Base-by-base conservation (phyloP, 2,113 vertebrate species). In the Mola mola region DNA sequence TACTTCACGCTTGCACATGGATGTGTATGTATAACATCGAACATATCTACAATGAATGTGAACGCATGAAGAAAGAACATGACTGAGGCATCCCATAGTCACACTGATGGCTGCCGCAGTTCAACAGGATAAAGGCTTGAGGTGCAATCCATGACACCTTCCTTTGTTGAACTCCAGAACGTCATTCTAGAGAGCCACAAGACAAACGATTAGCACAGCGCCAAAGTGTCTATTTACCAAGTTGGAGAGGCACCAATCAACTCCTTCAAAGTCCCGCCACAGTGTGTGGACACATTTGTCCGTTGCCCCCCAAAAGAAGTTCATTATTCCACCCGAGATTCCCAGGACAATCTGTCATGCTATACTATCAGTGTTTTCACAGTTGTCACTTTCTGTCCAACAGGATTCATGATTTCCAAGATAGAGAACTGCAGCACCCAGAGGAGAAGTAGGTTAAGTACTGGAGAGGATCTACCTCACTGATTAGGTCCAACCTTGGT, bases 401-500 rank as follows among this genome's bases (percentile, higher is more conserved):
- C 57, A 69, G 63, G 81, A 71, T 68, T 60, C 16, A 49, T 52
- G 62, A 72, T 92, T 87, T 90, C 90, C 60, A 92, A 91, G 86
- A 90, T 89, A 91, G 92, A 92, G 86, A 91, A 91, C 81, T 87
- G 90, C 92, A 93, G 93, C 90, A 90, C 91, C 93, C 92, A 93
- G 91, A 88, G 87, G 87, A 90, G 41, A 65, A 89, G 91, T 79
- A 90, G 88, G 84, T 57, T n/a, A 48, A 78, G 79, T 88, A 83
- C 75, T 77, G 90, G 88, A 86, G 90, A 16, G 62, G 86, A 76
- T 90, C 91, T 89, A 83, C 90, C 91, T 98, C 95, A 98, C 92
- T 96, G 94, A 92, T 94, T 91, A 84, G 93, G 95, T 90, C 90
- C 90, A 79, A 95, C 95, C 94, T 94, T 93, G 93, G 92, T 93